phyloP scores from a whole-genome alignment of 1,140 invertebrate species.

The Matsumurasca onukii region DNA sequence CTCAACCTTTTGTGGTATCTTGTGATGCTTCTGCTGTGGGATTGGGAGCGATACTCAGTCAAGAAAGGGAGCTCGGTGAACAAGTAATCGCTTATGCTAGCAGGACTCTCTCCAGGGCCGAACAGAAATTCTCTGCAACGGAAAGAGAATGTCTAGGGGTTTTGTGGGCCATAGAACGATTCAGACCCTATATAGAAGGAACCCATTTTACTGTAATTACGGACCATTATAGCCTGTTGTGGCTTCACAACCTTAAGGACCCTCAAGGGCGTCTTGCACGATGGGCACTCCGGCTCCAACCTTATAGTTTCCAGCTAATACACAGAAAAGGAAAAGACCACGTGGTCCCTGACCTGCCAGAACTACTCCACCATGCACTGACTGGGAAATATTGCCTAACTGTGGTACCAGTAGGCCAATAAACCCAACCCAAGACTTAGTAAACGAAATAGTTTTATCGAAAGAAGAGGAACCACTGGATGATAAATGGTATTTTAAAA shows the following conservation, averaged over 20 bases:
- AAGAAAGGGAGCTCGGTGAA: neutral
- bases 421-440: too few relatives aligned
- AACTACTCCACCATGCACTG: too few relatives aligned
- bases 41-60: neutral
- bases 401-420: too few relatives aligned
- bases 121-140: slow-evolving; percentile 35
- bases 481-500: too few relatives aligned
- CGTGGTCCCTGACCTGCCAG: neutral
- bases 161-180: slow-evolving; percentile 45
- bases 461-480: too few relatives aligned
- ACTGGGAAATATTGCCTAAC: too few relatives aligned
- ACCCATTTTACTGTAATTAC: slow-evolving; percentile 46
- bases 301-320: neutral
- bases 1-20: neutral
- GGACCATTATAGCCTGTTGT: slow-evolving; percentile 36
- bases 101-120: neutral
- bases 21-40: neutral
- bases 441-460: too few relatives aligned
- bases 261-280: neutral
- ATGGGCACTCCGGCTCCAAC: neutral
- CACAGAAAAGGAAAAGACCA: neutral
- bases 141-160: slow-evolving; percentile 49
- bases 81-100: neutral
- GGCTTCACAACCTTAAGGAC: slow-evolving; percentile 5
- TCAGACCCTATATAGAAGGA: slow-evolving; percentile 44